Base-by-base conservation (phyloP, 1,140 invertebrate genomes). In the Globodera rostochiensis region DNA sequence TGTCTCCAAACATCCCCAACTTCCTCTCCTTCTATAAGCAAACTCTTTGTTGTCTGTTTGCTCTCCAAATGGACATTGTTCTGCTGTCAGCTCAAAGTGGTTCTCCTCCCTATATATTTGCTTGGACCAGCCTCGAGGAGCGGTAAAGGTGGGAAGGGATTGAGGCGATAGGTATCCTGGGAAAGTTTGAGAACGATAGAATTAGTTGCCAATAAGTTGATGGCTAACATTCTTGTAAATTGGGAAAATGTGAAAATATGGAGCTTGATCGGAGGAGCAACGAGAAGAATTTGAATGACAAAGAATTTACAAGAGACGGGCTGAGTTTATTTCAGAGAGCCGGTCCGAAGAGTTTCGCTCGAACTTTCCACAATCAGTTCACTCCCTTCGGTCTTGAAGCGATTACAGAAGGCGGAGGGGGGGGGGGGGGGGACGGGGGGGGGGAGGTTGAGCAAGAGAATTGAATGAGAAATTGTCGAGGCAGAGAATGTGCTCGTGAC, bases 1-100 rank as follows among this genome's bases (percentile, higher is more conserved):
- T 71, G 69, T 71, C 69, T 71, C 69, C 25, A 25, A 71, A 36
- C 9, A 47, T 45, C 25, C 69, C 25, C 69, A 6, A 19, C 46
- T 19, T 21, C 21, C 69, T 47, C 46, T 47, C 9, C 46, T 19
- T 64, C 60, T 47, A 8, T 8, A 71, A 71, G 69, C 69, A 47
- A 36, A 36, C 11, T 47, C 69, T 19, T 47, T 36, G 25, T 13
- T 36, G 69, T 45, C 46, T 71, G 69, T 71, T 71, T 71, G 69
- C 69, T 36, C 69, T 47, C 69, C 9, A 71, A 71, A 71, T 71
- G 69, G 69, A 71, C 69, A 71, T 71, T 71, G 69, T 71, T 71
- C 69, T 47, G 25, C 57, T 60, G 57, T 60, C 57, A 60, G 57
- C 57, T 60, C 57, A 19, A 60, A 60, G 57, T 60, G 57, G 57